Conservation (phyloP, 2,797 vertebrate species). For the Antennarius maculatus region DNA sequence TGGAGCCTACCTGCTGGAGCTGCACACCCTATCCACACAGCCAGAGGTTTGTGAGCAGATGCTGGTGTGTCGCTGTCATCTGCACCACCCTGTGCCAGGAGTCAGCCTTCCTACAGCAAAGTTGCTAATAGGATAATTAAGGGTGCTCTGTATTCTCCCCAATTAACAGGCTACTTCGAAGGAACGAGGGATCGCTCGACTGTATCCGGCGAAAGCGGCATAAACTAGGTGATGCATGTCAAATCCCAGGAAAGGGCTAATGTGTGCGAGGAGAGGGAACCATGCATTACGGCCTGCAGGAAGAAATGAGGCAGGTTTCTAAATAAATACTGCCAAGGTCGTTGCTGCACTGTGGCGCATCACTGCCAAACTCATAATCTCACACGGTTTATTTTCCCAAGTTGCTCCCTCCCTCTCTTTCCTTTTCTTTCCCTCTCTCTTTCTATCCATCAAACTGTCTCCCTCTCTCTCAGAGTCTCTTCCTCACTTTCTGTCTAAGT, state of each 20-base stretch:
- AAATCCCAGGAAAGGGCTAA: slow-evolving; percentile 63
- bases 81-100: slow-evolving; percentile 56
- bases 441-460: too few relatives aligned
- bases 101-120: slow-evolving; percentile 58
- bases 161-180: slow-evolving; percentile 68
- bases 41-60: slow-evolving; percentile 27
- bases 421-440: slow-evolving; percentile 18
- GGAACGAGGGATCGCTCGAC: slow-evolving; percentile 46
- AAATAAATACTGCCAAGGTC: slow-evolving; percentile 72
- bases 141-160: slow-evolving; percentile 66
- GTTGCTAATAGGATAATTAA: slow-evolving; percentile 75
- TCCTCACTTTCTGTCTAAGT: slow-evolving; percentile 31
- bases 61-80: slow-evolving; percentile 50
- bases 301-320: slow-evolving; percentile 70
- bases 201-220: slow-evolving; percentile 48
- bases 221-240: slow-evolving; percentile 53
- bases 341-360: slow-evolving; percentile 59
- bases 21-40: slow-evolving; percentile 20
- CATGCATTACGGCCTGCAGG: slow-evolving; percentile 55
- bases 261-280: slow-evolving; percentile 58
- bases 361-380: slow-evolving; percentile 67
- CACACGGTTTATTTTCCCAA: slow-evolving; percentile 60
- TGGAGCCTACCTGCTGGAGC: slow-evolving; percentile 10
- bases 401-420: slow-evolving; percentile 16
- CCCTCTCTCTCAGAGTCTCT: background rate